Base-by-base conservation (phyloP, 2,797 vertebrate species). In the Phoxinus dragarum region DNA sequence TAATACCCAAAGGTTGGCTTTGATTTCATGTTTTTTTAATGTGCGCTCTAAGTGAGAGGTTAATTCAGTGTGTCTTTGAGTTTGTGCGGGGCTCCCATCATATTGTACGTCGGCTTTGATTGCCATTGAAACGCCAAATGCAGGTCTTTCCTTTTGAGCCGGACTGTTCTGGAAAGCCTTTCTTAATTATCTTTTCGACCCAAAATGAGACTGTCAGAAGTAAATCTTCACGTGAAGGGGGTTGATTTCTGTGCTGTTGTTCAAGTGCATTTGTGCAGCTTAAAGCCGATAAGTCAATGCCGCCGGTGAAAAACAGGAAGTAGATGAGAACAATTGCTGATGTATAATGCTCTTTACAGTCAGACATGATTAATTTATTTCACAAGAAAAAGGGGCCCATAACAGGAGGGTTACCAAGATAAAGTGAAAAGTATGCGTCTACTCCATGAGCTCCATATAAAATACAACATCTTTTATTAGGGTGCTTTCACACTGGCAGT, bases 141-240 rank as follows among this genome's bases (percentile, higher is more conserved):
- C 34, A 23, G 82, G 87, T 66, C 73, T 81, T 90, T 89, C 86
- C 86, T 80, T 82, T 49, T 40, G 9, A 85, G 86, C 4, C 79
- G 80, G 80, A 69, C 42, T 88, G 40, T 67, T 88, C 86, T 86
- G 86, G 81, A 59, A 34, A 87, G 79, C 38, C 84, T 72, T 88
- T 90, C 89, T 71, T 89, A 89, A 92, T 92, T 84, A 91, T 90
- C 84, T 10, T 8, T 59, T 54, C 80, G 27, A 88, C 84, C 85
- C 88, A 52, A 89, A 89, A 87, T 64, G 71, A 85, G 74, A 84
- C 76, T 40, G 75, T 86, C 78, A 80, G 76, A 47, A 69, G 81
- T 84, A 87, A 88, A 88, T 91, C 66, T 88, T 81, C 82, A 89
- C 27, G 56, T 67, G 87, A 64, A 88, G 67, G 59, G 81, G 59